Conservation (phyloP, 1,140 invertebrate species). For the Papilio helenus region DNA sequence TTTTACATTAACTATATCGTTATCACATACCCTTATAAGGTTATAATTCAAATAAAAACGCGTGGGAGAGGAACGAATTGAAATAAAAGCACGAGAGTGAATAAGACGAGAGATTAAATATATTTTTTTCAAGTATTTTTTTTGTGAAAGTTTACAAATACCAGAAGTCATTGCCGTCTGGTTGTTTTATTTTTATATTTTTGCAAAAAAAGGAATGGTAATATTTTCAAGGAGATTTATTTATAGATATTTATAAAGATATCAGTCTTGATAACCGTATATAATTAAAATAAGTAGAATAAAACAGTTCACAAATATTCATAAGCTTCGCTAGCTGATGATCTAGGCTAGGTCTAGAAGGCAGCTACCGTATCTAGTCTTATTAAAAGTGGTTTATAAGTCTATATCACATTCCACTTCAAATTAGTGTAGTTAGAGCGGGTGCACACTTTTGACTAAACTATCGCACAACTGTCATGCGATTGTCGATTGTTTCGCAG, state of each 20-base stretch:
- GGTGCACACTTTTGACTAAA: too few relatives aligned
- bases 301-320: neutral
- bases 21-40: neutral
- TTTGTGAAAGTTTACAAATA: neutral
- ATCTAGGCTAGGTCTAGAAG: too few relatives aligned
- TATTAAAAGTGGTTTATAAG: too few relatives aligned
- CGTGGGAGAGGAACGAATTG: neutral
- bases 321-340: neutral
- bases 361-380: too few relatives aligned
- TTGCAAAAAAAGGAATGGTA: neutral
- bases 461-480: too few relatives aligned
- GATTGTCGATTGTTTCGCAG: too few relatives aligned
- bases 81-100: neutral
- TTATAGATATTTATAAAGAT: too few relatives aligned
- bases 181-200: neutral
- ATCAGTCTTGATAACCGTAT: neutral
- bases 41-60: neutral
- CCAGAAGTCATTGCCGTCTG: neutral
- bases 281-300: neutral
- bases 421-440: too few relatives aligned
- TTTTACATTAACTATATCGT: neutral
- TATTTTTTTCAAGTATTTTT: constrained; percentile 3
- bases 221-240: neutral
- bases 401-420: too few relatives aligned
- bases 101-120: neutral